phyloP scores from a whole-genome alignment of 2,888 invertebrate genomes.

The Byasa hedistus region DNA sequence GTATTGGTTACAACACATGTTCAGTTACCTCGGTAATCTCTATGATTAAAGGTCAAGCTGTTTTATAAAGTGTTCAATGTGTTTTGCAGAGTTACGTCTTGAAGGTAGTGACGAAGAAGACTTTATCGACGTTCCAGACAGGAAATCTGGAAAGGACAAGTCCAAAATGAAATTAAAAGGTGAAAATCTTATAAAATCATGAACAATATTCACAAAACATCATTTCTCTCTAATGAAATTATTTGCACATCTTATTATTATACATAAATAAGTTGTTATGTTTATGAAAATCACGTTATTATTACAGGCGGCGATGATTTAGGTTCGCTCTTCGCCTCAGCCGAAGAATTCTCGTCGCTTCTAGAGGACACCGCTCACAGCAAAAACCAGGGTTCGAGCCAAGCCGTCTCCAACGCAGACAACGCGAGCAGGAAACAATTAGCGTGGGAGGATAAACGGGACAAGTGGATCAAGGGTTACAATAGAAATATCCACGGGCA shows the following conservation, averaged over 20 bases:
- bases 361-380: conserved; percentile 90
- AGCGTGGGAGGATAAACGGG: conserved; percentile 89
- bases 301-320: conserved; percentile 72
- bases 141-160: conserved; percentile 49
- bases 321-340: conserved; percentile 87
- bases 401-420: conserved; percentile 86
- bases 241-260: too few relatives aligned
- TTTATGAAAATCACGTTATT: conserved; percentile 1
- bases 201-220: not conserved
- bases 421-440: conserved; percentile 89
- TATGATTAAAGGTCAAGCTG: not conserved
- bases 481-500: conserved; percentile 69
- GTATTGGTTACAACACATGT: too few relatives aligned
- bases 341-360: conserved; percentile 93
- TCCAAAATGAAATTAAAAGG: conserved; percentile 63
- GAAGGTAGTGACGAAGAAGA: conserved; percentile 69
- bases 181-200: conserved; percentile 34
- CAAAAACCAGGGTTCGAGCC: conserved; percentile 82
- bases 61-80: not conserved
- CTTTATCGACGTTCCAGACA: conserved; percentile 63
- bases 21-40: not conserved
- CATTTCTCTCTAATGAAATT: not conserved
- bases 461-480: conserved; percentile 81
- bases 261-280: not conserved
- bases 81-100: conserved; percentile 57